A percentile compares a stretch with the other conserved stretches of the same genome.
Conservation (phyloP, 2,797 vertebrate species). For the Rousettus madagascariensis region DNA sequence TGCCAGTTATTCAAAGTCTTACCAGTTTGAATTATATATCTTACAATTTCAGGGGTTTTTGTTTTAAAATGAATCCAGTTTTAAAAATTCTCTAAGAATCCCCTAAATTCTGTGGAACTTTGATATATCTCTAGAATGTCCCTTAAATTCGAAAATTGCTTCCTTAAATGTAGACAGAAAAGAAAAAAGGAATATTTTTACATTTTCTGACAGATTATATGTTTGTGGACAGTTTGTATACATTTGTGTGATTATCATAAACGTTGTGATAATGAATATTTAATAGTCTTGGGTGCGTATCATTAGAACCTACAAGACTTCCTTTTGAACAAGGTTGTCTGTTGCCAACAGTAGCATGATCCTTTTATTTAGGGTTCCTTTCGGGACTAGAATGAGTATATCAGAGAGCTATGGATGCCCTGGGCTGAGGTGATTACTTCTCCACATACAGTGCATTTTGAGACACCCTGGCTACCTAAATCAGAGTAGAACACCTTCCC, state of each 20-base stretch:
- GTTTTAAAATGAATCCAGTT: neutral
- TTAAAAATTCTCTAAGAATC: neutral
- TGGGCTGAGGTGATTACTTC: neutral
- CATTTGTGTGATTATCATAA: neutral
- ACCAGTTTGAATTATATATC: neutral
- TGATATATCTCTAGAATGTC: neutral
- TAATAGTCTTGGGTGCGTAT: neutral
- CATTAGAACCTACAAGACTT: neutral
- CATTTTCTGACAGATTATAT: neutral
- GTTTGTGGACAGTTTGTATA: neutral
- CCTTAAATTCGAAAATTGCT: neutral
- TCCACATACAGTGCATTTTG: neutral
- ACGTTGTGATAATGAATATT: constrained; percentile 2
- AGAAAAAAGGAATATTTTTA: neutral
- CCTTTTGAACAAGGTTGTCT: neutral
- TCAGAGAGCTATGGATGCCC: neutral
- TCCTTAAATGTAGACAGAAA: constrained; percentile 5
- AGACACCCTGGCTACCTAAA: neutral
- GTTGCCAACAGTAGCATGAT: neutral
- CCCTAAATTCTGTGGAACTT: constrained; percentile 6
- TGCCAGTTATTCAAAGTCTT: constrained; percentile 17
- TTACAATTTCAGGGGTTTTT: constrained; percentile 25
- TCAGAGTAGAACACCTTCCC: neutral
- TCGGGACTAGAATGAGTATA: neutral
- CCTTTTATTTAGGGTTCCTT: neutral